Conservation (phyloP, 2,113 vertebrate species). For the Brachypodius melanocephalos region DNA sequence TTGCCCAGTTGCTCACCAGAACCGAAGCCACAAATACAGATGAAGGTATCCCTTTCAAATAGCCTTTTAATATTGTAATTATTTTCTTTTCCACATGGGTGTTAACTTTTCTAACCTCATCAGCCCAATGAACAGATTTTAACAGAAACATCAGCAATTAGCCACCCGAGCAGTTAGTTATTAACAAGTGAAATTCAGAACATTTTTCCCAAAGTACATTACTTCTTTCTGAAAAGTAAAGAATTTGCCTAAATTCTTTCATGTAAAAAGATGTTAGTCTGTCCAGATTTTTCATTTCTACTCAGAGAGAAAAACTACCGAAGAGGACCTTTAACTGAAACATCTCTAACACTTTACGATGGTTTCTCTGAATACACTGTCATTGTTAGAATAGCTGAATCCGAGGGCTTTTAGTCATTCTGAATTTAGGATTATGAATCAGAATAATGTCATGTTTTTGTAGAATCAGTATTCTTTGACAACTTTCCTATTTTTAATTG, state of each 20-base stretch:
- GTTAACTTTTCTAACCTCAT: background rate
- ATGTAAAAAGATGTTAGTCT: background rate
- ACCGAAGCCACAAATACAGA: background rate
- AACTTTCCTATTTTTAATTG: background rate
- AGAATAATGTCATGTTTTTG: background rate
- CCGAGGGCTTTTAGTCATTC: background rate
- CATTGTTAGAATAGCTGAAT: background rate
- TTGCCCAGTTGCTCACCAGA: background rate
- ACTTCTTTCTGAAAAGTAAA: background rate
- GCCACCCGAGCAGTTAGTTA: background rate
- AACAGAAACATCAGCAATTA: background rate
- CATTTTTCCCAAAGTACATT: background rate
- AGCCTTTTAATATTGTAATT: background rate
- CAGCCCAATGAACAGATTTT: background rate
- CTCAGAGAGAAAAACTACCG: background rate
- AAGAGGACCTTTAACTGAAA: background rate
- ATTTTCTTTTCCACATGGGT: background rate
- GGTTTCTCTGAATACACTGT: background rate
- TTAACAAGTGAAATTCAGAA: background rate
- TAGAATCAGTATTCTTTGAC: background rate
- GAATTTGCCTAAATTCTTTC: background rate
- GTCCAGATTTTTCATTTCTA: background rate
- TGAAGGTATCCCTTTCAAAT: background rate
- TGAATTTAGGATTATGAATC: background rate
- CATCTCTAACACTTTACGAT: background rate